Base-by-base conservation (phyloP, 2,888 invertebrate genomes). In the Coenonympha glycerion region DNA sequence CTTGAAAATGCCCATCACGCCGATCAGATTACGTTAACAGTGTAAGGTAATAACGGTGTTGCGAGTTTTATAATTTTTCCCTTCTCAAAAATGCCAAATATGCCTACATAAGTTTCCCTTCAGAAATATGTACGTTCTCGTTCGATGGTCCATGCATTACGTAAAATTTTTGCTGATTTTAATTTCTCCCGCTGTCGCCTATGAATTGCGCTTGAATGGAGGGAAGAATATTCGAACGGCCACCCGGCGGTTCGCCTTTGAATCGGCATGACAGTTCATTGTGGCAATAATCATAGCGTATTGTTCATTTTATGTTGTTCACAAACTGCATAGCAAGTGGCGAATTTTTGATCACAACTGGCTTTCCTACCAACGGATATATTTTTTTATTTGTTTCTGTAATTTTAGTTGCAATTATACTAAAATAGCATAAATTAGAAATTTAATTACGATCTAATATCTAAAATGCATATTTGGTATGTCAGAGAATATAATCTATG, bases 251-350 rank as follows among this genome's bases (percentile, higher is more conserved):
- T 71, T 75, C 75, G 76, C 76, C 70, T 56, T 60, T 61, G 68
- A 75, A 73, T 77, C 76, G 69, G 62, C 73, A 68, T 77, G 80
- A 80, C 81, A 80, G 76, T 71, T 72, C 74, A 75, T 75, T 79
- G 84, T 79, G 75, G 71, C 63, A 65, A 74, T 83, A 81, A 86
- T 86, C 80, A 83, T 68, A 62, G 62, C 55, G 72, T 68, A 85
- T 84, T 86, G 86, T 86, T 79, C 77, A 69, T 73, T 76, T 78
- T 58, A 57, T 58, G 50, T 57, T 46, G 31, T 40, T 47, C 36
- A 37, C 49, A 56, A 40, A 47, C 40, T 39, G 44, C 39, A 24
- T 47, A 47, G 19, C 39, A 51, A 45, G 36, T 31, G 26, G 6
- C 33, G 31, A 16, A 22, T 44, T 3, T 41, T 24, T 22, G 39